Conservation (phyloP, 2,113 vertebrate species). For the Tursiops truncatus region DNA sequence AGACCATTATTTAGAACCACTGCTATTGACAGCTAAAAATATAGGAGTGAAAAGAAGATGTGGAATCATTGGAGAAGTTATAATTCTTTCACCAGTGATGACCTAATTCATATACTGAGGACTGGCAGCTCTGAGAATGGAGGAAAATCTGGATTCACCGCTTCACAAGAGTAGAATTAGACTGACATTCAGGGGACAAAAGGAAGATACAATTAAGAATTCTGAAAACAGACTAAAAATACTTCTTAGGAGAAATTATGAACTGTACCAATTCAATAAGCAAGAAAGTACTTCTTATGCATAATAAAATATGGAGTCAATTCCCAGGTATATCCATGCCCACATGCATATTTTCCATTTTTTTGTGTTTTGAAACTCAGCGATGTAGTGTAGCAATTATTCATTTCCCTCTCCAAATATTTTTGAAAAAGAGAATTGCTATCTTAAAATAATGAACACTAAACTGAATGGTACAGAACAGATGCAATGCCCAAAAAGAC, state of each 20-base stretch:
- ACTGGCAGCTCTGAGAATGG: neutral
- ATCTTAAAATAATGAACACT: slow-evolving; percentile 71
- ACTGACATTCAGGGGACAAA: slow-evolving; percentile 30
- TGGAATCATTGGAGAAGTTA: neutral
- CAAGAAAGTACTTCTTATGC: slow-evolving; percentile 12
- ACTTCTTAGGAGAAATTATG: slow-evolving; percentile 44
- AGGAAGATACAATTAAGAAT: slow-evolving; percentile 33
- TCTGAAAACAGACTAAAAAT: slow-evolving; percentile 58
- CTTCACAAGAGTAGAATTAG: slow-evolving; percentile 13
- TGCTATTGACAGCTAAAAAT: slow-evolving; percentile 8
- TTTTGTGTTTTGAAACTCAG: slow-evolving; percentile 54
- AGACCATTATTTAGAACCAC: neutral
- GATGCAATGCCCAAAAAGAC: slow-evolving; percentile 51
- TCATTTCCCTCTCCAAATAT: slow-evolving; percentile 72
- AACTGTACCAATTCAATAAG: slow-evolving; percentile 42
- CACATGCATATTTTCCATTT: neutral
- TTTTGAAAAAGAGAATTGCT: slow-evolving; percentile 67
- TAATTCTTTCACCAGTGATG: neutral
- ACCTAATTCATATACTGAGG: neutral
- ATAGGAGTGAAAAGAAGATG: neutral
- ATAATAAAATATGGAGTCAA: slow-evolving; percentile 29
- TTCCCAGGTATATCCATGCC: slow-evolving; percentile 6
- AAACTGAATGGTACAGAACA: slow-evolving; percentile 62
- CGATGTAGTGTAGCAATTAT: slow-evolving; percentile 16
- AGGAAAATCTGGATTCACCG: neutral